These are phyloP conservation scores for Heterodera filipjevi DNA, from an alignment of 2,888 invertebrate genomes.

Conservation along the genomic window DNA sequence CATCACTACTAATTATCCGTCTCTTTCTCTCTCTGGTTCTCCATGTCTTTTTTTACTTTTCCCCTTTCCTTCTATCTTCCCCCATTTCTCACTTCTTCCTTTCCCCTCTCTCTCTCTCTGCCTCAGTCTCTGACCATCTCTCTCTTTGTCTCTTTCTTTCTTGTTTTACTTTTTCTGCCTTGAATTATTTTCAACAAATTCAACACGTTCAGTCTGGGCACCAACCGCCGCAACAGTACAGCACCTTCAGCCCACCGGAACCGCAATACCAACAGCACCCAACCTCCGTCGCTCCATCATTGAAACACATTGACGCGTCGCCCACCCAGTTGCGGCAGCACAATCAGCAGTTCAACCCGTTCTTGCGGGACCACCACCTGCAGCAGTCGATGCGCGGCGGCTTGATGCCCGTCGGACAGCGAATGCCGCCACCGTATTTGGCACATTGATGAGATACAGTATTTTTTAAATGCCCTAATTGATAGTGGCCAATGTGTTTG, in stretches of 20 bases:
- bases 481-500: too few species aligned
- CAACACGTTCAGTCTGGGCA: background rate
- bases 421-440: constrained; percentile 94
- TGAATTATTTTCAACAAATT: background rate
- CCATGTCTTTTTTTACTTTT: too few species aligned
- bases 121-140: too few species aligned
- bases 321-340: constrained; percentile 72
- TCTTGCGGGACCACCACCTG: constrained; percentile 22
- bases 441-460: too few species aligned
- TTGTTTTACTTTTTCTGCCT: too few species aligned
- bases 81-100: too few species aligned
- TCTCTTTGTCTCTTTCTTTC: too few species aligned
- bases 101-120: too few species aligned
- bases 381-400: constrained; percentile 22
- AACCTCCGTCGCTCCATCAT: background rate
- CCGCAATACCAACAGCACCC: background rate
- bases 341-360: constrained; percentile 24
- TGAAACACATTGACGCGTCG: constrained; percentile 31
- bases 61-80: too few species aligned
- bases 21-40: too few species aligned
- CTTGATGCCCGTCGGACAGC: constrained; percentile 67
- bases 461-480: too few species aligned
- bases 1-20: too few species aligned
- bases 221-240: background rate
- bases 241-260: background rate